Percentiles rank a stretch among this genome's conserved stretches.
phyloP scores from a whole-genome alignment of 2,113 vertebrate genomes.

The Cygnus buccinator region DNA sequence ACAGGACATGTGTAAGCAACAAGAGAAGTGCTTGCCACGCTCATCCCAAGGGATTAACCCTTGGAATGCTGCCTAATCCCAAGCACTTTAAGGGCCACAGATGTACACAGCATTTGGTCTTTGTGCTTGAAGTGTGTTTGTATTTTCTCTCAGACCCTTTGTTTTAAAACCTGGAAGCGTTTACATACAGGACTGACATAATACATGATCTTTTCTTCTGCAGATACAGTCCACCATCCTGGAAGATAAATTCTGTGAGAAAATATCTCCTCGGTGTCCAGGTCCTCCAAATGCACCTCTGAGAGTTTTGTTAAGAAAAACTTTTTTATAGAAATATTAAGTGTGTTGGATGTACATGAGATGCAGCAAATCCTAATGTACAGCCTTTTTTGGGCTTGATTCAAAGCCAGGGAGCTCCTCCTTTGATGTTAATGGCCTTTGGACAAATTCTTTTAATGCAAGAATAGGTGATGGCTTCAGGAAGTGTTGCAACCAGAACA shows the following conservation, averaged over 20 bases:
- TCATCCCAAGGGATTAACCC: conserved; percentile 63
- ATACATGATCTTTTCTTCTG: neutral
- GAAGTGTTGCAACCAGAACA: neutral
- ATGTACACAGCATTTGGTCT: conserved; percentile 24
- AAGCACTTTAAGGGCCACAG: neutral
- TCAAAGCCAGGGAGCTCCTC: neutral
- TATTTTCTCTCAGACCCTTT: neutral
- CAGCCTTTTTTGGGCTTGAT: neutral
- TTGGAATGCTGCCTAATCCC: conserved; percentile 37
- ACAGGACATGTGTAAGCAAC: conserved; percentile 53
- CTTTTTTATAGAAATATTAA: neutral
- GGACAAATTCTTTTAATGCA: neutral
- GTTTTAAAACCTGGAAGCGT: neutral
- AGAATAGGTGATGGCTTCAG: neutral
- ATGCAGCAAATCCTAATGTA: neutral
- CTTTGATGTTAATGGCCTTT: neutral
- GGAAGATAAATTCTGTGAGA: neutral
- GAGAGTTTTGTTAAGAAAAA: neutral
- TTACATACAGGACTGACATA: neutral
- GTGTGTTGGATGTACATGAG: neutral
- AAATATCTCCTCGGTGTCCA: neutral
- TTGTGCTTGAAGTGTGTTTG: conserved; percentile 36
- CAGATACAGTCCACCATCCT: neutral
- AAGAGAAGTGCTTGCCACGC: conserved; percentile 22
- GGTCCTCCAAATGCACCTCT: neutral